These are phyloP conservation scores for Urocynchramus pylzowi DNA, from an alignment of 2,113 vertebrate species.

Conservation along the genomic window DNA sequence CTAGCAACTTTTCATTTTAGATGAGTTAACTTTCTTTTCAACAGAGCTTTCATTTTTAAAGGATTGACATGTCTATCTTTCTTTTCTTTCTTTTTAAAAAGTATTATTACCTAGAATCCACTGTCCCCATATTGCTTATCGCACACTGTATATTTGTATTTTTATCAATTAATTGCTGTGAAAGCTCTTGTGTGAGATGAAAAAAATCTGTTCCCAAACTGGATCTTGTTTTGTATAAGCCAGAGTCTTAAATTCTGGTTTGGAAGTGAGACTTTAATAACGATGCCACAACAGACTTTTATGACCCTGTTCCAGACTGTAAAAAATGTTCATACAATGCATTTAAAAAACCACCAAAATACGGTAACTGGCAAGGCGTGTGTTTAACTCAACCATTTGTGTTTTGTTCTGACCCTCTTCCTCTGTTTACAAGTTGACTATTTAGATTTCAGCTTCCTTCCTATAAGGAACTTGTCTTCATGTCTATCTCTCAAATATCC, in stretches of 20 bases:
- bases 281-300: background rate
- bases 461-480: background rate
- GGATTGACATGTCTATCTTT: rapidly evolving
- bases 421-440: slow-evolving; percentile 13
- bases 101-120: background rate
- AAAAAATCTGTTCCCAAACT: background rate
- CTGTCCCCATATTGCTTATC: background rate
- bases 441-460: slow-evolving; percentile 29
- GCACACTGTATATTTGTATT: background rate
- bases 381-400: background rate
- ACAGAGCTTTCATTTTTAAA: background rate
- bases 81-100: background rate
- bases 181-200: background rate
- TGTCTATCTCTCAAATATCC: background rate
- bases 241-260: background rate
- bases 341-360: background rate
- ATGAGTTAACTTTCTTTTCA: background rate
- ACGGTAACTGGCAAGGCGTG: background rate
- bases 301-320: background rate
- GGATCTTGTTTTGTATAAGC: background rate
- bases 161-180: background rate
- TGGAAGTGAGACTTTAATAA: background rate
- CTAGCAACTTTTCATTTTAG: background rate
- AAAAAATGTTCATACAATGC: background rate
- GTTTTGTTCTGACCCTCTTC: background rate